Evolutionary conservation across 2,113 vertebrate species (phyloP).

Genomic region (Ancistrus triradiatus): DNA sequence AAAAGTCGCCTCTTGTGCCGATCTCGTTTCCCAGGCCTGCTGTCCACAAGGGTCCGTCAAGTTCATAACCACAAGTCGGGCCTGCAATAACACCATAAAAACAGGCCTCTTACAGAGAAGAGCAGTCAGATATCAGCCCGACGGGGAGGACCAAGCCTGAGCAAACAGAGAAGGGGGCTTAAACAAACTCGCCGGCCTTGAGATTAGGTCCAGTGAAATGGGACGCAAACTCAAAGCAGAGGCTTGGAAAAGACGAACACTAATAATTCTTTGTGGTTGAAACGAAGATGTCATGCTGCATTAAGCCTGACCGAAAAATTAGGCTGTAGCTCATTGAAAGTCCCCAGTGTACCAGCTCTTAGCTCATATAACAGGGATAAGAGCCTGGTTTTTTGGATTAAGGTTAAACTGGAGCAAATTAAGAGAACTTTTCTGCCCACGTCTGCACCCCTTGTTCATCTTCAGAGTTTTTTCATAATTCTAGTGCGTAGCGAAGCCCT

Average conservation of each 20-base stretch:
- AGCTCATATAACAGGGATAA: not conserved
- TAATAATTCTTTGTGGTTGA: constrained; percentile 8
- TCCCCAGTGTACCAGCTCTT: not conserved
- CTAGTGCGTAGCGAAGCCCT: too few relatives aligned
- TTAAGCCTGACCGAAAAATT: constrained; percentile 11
- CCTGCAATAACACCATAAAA: constrained; percentile 46
- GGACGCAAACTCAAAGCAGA: constrained; percentile 4
- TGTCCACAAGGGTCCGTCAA: constrained; percentile 39
- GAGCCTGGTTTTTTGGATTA: not conserved
- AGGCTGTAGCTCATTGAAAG: not conserved
- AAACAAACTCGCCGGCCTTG: constrained; percentile 11
- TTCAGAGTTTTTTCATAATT: too few relatives aligned
- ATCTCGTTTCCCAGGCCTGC: constrained; percentile 45
- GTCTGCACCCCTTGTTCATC: too few relatives aligned
- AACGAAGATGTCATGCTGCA: not conserved
- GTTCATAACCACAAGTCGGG: constrained; percentile 43
- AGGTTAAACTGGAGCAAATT: not conserved
- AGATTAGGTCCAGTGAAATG: constrained; percentile 1
- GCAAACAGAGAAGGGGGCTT: constrained; percentile 30
- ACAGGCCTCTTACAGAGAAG: constrained; percentile 30
- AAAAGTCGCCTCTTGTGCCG: constrained; percentile 48
- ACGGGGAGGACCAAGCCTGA: constrained; percentile 22
- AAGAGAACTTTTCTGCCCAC: too few relatives aligned
- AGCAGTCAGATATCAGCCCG: constrained; percentile 29
- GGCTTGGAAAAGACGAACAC: not conserved